Evolutionary conservation across 64 coral and sea anemone genomes (phyloP), one percentile per base, ranked within the genome.

Genomic region (Actinia tenebrosa): DNA sequence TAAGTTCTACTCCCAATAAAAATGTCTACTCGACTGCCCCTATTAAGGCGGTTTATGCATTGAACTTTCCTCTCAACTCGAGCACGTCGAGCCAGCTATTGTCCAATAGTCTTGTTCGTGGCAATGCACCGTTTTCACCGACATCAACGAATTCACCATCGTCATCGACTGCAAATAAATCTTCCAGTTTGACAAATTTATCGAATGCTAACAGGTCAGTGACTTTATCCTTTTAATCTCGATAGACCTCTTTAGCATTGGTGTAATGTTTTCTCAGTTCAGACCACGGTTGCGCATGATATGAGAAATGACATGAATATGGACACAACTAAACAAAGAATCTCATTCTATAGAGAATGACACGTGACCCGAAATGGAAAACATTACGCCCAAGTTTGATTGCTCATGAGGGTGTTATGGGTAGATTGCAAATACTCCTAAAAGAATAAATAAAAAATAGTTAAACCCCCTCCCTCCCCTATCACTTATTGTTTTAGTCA

Each of bases 1-100:
- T 86, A 9, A 85, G 42, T 78, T 87, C 64, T 63, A 43, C 86
- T 15, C 64, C 47, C 3, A 71, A 45, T 61, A 92, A 92, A 64
- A 92, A 88, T 85, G 94, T 87, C 1, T 97, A 97, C 77, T 97
- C 94, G 19, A 97, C 94, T 19, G 91, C 94, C 13, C 94, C 91
- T 75, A 91, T 97, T 83, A 97, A 97, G 75, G 85, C 88, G 60
- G 94, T 97, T 27, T 97, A 90, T 56, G 94, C 94, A 52, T 61
- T 97, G 45, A 97, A 97, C 86, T 97, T 97, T 93, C 94, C 94
- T 20, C 85, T 93, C 17, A 97, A 96, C 80, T 92, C 91, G n/a
- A 92, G 86, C 53, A 92, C 91, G 27, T 96, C 94, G 1, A 91
- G 86, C 17, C 93, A 89, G 81, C 68, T 84, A 16, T 66, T 96